A percentile compares a stretch with the other conserved stretches of the same genome.
Evolutionary conservation across 2,113 vertebrate species (phyloP).

Genomic region (Cavia porcellus): DNA sequence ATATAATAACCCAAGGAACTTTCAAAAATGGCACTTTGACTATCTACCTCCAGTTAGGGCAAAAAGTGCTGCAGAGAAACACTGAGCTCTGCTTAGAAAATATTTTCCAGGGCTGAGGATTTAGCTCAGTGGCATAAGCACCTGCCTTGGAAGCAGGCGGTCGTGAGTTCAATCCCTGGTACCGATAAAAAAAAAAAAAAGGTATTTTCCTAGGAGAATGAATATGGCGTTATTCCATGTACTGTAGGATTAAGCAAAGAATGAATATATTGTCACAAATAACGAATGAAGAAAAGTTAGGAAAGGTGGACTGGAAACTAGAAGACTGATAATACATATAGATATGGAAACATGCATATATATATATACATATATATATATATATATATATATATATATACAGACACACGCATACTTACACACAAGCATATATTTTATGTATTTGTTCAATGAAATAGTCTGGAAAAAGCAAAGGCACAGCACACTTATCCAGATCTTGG

Average conservation of each 20-base stretch:
- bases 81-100: not conserved
- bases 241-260: not conserved
- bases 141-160: no score
- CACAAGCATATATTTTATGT: not conserved
- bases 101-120: no score
- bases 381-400: no score
- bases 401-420: not conserved
- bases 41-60: not conserved
- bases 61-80: not conserved
- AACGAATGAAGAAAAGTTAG: not conserved
- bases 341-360: fast-evolving
- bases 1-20: not conserved
- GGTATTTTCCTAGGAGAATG: not conserved
- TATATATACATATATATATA: not conserved
- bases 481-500: not conserved
- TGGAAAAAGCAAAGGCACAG: not conserved
- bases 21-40: not conserved
- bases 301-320: not conserved
- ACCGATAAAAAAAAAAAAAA: no score
- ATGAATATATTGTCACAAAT: not conserved
- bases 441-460: not conserved
- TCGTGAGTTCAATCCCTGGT: no score
- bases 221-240: not conserved
- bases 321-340: not conserved
- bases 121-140: no score